Evolutionary conservation across 2,888 invertebrate species (phyloP), one percentile per base, ranked within the genome.

Genomic region (Tuta absoluta): DNA sequence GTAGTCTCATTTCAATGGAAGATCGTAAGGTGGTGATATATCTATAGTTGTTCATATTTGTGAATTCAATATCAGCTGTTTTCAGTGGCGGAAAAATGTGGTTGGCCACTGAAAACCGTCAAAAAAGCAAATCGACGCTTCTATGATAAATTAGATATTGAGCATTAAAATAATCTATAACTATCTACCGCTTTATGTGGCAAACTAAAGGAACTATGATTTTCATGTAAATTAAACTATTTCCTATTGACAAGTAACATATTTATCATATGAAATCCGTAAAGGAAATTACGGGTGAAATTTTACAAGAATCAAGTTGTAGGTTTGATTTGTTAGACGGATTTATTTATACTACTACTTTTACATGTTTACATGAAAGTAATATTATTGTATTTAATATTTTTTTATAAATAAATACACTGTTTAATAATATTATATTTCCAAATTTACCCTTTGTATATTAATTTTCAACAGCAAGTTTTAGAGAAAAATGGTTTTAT

Each of bases 191-290:
- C 53, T 51, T 33, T 24, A 64, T 59, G 70, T 71, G 72, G 71
- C 72, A 74, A 75, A 75, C 65, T 67, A 76, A 74, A 75, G 76
- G 74, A 76, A 76, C 76, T 72, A 68, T 72, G 68, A 63, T 68
- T 68, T 68, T 64, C 56, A 63, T 68, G 61, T 69, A 65, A 57
- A 53, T 53, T 24, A 56, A 28, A 23, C 56, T 56, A 33, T 56
- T 56, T 41, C 21, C 23, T 38, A 53, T 23, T 37, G 51, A 37
- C 4, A 28, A 28, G 51, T 56, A 53, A 53, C 23, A 56, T 11
- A 56, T 56, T 51, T 23, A 45, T 4, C 19, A 11, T 45, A 37
- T 38, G 11, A 11, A 12, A 11, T 38, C 8, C 33, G 3, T 33
- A 4, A 33, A 4, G 8, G 33, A 38, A 3, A 11, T 1, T 38